Evolutionary conservation across 1,140 invertebrate genomes (phyloP).

Genomic region (Drosophila subobscura): DNA sequence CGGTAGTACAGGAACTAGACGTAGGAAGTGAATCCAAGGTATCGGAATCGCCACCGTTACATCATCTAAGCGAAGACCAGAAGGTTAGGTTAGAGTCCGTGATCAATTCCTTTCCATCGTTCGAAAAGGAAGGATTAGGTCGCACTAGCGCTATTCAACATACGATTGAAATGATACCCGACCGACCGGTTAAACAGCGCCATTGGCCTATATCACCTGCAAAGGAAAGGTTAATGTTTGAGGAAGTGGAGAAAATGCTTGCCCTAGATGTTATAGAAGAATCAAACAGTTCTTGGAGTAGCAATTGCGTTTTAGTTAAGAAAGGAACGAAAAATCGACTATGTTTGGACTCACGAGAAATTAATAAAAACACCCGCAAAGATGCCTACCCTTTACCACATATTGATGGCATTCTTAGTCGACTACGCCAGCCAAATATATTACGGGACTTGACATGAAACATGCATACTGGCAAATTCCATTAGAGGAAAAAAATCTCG

Average conservation of each 20-base stretch:
- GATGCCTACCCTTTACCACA: slow-evolving; percentile 21
- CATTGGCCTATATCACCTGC: slow-evolving; percentile 28
- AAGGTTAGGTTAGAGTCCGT: background rate
- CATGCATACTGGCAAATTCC: slow-evolving; percentile 39
- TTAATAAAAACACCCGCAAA: too few species aligned
- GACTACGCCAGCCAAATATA: slow-evolving; percentile 41
- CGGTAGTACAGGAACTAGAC: too few species aligned
- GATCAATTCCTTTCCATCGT: background rate
- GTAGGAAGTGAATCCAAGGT: too few species aligned
- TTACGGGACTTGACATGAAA: too few species aligned
- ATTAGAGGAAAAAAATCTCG: background rate
- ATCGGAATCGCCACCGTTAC: background rate
- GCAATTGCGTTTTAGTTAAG: slow-evolving; percentile 17
- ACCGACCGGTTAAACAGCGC: slow-evolving; percentile 21
- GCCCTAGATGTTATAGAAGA: slow-evolving; percentile 16
- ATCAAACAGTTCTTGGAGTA: slow-evolving; percentile 11
- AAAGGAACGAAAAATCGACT: background rate
- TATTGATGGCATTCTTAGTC: slow-evolving; percentile 37
- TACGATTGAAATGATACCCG: slow-evolving; percentile 8
- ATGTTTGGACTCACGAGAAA: too few species aligned
- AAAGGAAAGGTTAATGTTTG: slow-evolving; percentile 12
- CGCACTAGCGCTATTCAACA: slow-evolving; percentile 13
- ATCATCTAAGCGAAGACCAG: background rate
- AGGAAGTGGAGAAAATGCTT: slow-evolving; percentile 20
- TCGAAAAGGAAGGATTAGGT: slow-evolving; percentile 15